These are phyloP conservation scores for Umimayanthus kanabou DNA, from an alignment of 92 coral and sea anemone species.

Conservation along the genomic window DNA sequence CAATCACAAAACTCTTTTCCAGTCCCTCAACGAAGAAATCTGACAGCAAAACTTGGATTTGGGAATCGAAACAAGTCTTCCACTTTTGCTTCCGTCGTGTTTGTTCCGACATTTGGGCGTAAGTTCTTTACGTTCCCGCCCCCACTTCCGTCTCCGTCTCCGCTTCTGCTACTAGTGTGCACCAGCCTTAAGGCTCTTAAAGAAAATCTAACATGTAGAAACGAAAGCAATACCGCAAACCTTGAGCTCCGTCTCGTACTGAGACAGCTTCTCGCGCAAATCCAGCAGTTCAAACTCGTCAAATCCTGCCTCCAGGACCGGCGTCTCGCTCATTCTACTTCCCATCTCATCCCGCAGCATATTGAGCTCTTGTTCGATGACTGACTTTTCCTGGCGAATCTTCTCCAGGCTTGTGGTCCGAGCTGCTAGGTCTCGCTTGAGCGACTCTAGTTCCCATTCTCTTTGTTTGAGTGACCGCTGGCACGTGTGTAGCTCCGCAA, in stretches of 20 bases:
- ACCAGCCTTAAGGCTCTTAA: background rate
- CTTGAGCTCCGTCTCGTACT: conserved; percentile 63
- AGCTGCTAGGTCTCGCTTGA: conserved; percentile 80
- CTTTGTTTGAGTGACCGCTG: conserved; percentile 84
- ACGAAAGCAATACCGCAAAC: background rate
- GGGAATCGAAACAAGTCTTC: too few relatives aligned
- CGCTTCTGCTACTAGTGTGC: too few relatives aligned
- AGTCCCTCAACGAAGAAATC: too few relatives aligned
- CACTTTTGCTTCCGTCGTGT: too few relatives aligned
- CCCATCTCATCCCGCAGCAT: conserved; percentile 84
- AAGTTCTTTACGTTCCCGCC: too few relatives aligned
- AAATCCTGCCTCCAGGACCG: conserved; percentile 77
- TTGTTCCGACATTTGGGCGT: too few relatives aligned
- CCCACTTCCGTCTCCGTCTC: too few relatives aligned
- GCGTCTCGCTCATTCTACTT: conserved; percentile 68
- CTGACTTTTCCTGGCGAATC: conserved; percentile 78
- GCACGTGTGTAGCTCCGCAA: conserved; percentile 72
- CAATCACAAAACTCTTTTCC: too few relatives aligned
- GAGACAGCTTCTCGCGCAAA: conserved; percentile 73
- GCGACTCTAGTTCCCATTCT: conserved; percentile 91
- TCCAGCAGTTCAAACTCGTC: conserved; percentile 78
- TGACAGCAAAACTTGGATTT: too few relatives aligned
- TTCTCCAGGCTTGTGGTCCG: conserved; percentile 66
- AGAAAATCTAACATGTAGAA: background rate
- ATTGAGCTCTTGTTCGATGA: conserved; percentile 82